Evolutionary conservation across 2,888 invertebrate species (phyloP), one percentile per base, ranked within the genome.

Genomic region (Cataglyphis altisquamis): DNA sequence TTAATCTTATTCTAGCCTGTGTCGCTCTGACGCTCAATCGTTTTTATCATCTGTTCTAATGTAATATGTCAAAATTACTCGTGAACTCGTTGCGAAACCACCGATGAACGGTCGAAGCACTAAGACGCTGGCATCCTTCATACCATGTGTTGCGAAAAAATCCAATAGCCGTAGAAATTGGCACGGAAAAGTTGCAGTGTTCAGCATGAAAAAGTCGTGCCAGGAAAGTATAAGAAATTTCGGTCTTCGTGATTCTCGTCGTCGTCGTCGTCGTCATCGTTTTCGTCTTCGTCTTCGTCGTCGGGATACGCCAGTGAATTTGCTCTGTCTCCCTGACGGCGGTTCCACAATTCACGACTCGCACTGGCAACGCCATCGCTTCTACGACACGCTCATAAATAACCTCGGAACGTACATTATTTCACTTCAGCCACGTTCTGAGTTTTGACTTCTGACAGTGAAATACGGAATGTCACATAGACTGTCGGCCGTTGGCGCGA

Each of bases 381-480:
- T 84, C 87, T 62, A 62, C 48, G 85, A 80, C 85, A 85, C 80
- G 72, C 89, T 90, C 90, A 87, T 90, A 90, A 90, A 90, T 90
- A 90, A 90, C 90, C 86, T 72, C 81, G 60, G 87, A 82, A 82
- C 89, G 90, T 82, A 85, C 90, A 88, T 90, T 90, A 90, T 90
- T 90, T 90, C 89, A 88, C 90, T 85, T 86, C 84, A 87, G 83
- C 84, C 83, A 83, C 75, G 84, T 85, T 83, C 67, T 72, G 87
- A 90, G 88, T 90, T 90, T 89, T 90, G 90, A 90, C 89, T 89
- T 81, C 55, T 86, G 90, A 90, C 90, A 90, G 87, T 90, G 90
- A 90, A 90, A 90, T 90, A 90, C 88, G 90, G 85, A 77, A 73
- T 64, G 87, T 60, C 83, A 68, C 68, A 57, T 62, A 82, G 81